Evolutionary conservation across 2,888 invertebrate genomes (phyloP).

Genomic region (Dugesia japonica): DNA sequence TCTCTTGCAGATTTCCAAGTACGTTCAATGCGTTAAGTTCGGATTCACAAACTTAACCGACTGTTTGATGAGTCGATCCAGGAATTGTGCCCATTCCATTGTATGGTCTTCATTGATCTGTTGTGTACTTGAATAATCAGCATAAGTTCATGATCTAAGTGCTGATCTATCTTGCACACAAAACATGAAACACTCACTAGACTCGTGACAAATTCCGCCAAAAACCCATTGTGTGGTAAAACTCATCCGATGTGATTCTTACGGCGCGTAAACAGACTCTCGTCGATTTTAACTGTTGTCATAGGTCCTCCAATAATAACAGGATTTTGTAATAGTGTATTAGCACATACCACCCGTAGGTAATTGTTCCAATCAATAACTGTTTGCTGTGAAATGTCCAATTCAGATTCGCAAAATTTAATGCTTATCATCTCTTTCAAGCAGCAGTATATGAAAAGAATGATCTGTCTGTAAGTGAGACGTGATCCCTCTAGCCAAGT

Average conservation of each 20-base stretch:
- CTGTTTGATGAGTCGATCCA: too few species aligned
- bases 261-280: conserved; percentile 16
- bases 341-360: background rate
- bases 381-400: background rate
- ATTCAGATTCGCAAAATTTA: conserved; percentile 7
- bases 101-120: too few species aligned
- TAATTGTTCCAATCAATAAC: conserved; percentile 17
- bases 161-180: background rate
- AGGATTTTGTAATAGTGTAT: background rate
- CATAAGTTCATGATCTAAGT: too few species aligned
- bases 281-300: conserved; percentile 1
- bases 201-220: background rate
- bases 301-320: background rate
- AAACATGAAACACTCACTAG: conserved; percentile 16
- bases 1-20: too few species aligned
- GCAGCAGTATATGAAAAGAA: background rate
- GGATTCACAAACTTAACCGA: too few species aligned
- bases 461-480: too few species aligned
- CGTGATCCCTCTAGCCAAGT: too few species aligned
- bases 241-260: background rate
- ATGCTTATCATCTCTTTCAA: background rate
- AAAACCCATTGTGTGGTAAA: background rate
- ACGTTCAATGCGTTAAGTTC: too few species aligned
- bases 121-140: too few species aligned
- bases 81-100: too few species aligned